phyloP scores from a whole-genome alignment of 1,140 invertebrate species.

The Drosophila funebris region DNA sequence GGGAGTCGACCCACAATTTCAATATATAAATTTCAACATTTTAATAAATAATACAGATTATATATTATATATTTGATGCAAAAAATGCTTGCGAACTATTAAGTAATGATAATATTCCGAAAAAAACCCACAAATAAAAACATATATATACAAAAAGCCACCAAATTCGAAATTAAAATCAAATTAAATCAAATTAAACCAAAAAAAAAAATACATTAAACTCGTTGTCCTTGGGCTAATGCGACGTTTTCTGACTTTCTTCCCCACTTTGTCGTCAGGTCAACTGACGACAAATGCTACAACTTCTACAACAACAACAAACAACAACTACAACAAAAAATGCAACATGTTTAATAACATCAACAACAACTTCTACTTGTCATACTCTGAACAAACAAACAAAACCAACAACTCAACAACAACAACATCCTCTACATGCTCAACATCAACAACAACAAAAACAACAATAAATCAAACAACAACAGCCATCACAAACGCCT shows the following conservation, averaged over 20 bases:
- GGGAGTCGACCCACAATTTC: too few species aligned
- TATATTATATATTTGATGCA: slow-evolving; percentile 73
- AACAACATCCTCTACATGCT: slow-evolving; percentile 28
- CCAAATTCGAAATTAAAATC: slow-evolving; percentile 39
- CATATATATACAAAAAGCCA: slow-evolving; percentile 13
- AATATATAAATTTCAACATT: slow-evolving; percentile 8
- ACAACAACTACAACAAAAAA: slow-evolving; percentile 62
- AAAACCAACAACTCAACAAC: slow-evolving; percentile 33
- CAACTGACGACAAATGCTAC: slow-evolving; percentile 83
- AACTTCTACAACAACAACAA: slow-evolving; percentile 65
- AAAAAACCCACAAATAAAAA: slow-evolving; percentile 21
- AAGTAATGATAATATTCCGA: slow-evolving; percentile 45
- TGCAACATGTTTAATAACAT: slow-evolving; percentile 47
- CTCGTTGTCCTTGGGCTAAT: slow-evolving; percentile 83
- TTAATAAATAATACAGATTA: slow-evolving; percentile 11
- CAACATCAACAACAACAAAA: slow-evolving; percentile 49
- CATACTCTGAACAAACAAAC: slow-evolving; percentile 64
- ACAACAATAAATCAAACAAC: slow-evolving; percentile 42
- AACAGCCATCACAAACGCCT: slow-evolving; percentile 73
- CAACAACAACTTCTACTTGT: slow-evolving; percentile 54
- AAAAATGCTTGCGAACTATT: slow-evolving; percentile 74
- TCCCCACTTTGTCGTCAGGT: slow-evolving; percentile 83
- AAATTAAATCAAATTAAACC: slow-evolving; percentile 30
- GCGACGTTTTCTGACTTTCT: slow-evolving; percentile 83
- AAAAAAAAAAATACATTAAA: slow-evolving; percentile 48